Base-by-base conservation (phyloP, 2,888 invertebrate genomes). In the Ischnura elegans region DNA sequence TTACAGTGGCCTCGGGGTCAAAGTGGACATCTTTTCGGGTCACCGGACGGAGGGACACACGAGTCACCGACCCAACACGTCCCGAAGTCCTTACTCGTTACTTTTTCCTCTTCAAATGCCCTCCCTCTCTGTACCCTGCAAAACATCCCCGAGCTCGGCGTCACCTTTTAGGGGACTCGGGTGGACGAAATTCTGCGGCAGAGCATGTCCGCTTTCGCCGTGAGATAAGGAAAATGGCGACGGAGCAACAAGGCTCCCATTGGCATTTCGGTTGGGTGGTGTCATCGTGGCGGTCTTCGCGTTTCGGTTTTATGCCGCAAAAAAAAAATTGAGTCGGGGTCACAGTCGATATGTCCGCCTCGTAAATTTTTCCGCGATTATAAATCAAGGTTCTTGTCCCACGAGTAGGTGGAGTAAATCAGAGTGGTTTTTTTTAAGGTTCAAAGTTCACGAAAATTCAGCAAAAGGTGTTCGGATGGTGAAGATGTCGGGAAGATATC, bases 81-180 rank as follows among this genome's bases (percentile, higher is more conserved):
- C 25, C 61, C 61, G 25, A 21, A 21, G 1, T 2, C 61, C 25
- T 61, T n/a, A 3, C 25, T 25, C 25, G 25, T 76, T 36, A 10
- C 76, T 76, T 76, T 76, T 29, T 36, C 76, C 76, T 36, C 76
- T 76, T 76, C 76, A 76, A 76, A 29, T n/a, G n/a, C n/a, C n/a
- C n/a, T n/a, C n/a, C 36, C 13, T 36, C 76, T 76, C 36, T 76
- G 76, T 16, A 36, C 76, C 36, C 76, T 29, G 16, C 76, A 76
- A 10, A 8, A 2, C 21, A 29, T 36, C 13, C 76, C 76, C 29
- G 10, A 29, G n/a, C 76, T 29, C 76, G 47, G 25, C 76, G 10
- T 36, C 61, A 61, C 61, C 51, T 51, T 61, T 21, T 25, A 61
- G 19, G 25, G 61, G 25, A 76, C 36, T 25, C 76, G 10, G 36